phyloP scores from a whole-genome alignment of 2,888 invertebrate genomes.

The Gortyna flavago region DNA sequence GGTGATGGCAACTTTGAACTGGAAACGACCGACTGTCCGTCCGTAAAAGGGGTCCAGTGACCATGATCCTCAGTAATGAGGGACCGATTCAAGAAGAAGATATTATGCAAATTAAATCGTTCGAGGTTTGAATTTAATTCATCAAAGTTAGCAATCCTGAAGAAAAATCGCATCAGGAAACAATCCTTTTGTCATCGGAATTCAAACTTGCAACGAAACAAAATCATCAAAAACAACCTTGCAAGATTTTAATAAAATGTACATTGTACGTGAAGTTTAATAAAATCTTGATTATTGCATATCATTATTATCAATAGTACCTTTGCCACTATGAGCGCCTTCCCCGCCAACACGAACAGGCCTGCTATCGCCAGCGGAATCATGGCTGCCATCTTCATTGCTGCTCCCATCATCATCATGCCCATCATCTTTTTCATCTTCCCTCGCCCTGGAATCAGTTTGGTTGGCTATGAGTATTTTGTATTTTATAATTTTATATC shows the following conservation, averaged over 20 bases:
- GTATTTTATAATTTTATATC: not conserved
- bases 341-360: slow-evolving; percentile 95
- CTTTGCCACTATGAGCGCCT: slow-evolving; percentile 94
- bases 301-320: slow-evolving; percentile 69
- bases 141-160: not conserved
- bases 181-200: not conserved
- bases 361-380: slow-evolving; percentile 95
- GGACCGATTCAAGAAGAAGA: not conserved
- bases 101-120: not conserved
- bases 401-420: slow-evolving; percentile 97
- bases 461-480: slow-evolving; percentile 46
- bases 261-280: too few relatives aligned
- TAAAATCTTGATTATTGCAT: not conserved
- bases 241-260: not conserved
- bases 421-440: slow-evolving; percentile 98
- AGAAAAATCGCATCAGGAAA: too few relatives aligned
- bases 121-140: not conserved
- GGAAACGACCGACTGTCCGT: not conserved
- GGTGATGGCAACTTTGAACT: too few relatives aligned
- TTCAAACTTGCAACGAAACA: not conserved
- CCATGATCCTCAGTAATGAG: not conserved
- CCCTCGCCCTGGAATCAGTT: slow-evolving; percentile 91
- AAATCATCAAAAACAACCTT: not conserved
- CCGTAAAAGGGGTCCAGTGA: not conserved
- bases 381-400: slow-evolving; percentile 95